Evolutionary conservation across 2,113 vertebrate species (phyloP), one percentile per base, ranked within the genome.

Genomic region (cat (Felis catus)): DNA sequence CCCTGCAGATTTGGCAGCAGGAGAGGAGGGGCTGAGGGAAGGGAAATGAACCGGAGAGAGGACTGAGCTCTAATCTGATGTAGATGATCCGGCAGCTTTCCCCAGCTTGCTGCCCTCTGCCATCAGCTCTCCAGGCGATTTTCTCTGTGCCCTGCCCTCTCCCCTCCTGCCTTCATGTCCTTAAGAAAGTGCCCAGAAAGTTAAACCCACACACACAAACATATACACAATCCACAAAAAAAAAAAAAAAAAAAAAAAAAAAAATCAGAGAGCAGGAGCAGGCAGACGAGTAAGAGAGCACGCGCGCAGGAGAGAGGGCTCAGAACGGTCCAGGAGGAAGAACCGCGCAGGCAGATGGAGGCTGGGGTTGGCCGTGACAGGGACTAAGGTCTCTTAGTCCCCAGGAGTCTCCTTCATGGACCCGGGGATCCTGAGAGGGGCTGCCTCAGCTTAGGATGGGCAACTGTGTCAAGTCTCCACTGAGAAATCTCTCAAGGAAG

Each of bases 381-480:
- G 68, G 83, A 95, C 98, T 9, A 2, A 97, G 98, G 96, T 98
- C 98, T 98, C 98, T 98, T 61, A 96, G 98, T 97, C 90, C 98
- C 97, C 97, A 97, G 97, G 98, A 98, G 97, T 98, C 96, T 98
- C 98, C 98, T 99, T 98, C 98, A 99, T 99, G 99, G 99, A 98
- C 98, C 98, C 94, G 53, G 63, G 98, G 98, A 98, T 98, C 98
- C 83, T 53, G 61, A 97, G 95, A 97, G 98, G 98, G 98, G 98
- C 98, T 97, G 95, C 97, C 80, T 98, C 98, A 97, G 94, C 97
- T 98, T 99, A 99, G 98, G 98, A 99, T 99, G 99, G 99, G 99
- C 98, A 99, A 99, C 99, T 99, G 99, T 99, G 99, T 99, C 98
- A 99, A 99, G 99, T 99, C 99, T 98, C 99, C 99, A 97, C 99